Evolutionary conservation across 2,888 invertebrate genomes (phyloP).

Genomic region (Eulithis testata): DNA sequence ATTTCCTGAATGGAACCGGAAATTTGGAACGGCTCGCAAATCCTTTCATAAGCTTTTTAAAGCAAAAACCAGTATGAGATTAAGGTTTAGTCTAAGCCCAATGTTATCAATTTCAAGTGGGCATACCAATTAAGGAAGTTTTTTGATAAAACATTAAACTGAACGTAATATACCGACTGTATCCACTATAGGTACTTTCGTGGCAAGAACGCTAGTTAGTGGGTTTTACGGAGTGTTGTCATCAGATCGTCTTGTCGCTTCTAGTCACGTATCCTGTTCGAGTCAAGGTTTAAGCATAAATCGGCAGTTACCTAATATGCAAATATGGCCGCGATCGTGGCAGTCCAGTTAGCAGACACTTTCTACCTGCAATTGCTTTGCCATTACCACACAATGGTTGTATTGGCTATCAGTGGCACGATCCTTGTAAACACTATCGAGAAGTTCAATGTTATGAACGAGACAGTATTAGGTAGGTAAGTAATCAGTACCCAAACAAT

Average conservation of each 20-base stretch:
- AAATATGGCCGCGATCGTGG: conserved; percentile 69
- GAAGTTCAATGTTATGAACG: conserved; percentile 26
- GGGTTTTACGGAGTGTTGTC: conserved; percentile 8
- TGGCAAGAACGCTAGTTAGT: not conserved
- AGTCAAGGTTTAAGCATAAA: conserved; percentile 41
- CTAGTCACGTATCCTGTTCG: conserved; percentile 37
- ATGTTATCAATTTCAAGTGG: too few species aligned
- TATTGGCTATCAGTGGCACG: conserved; percentile 54
- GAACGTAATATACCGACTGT: too few species aligned
- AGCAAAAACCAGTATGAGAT: too few species aligned
- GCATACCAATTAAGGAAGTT: too few species aligned
- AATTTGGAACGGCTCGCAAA: not conserved
- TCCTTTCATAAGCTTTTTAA: too few species aligned
- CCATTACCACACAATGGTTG: conserved; percentile 74
- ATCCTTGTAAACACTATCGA: conserved; percentile 37
- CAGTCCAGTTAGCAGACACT: conserved; percentile 70
- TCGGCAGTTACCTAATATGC: conserved; percentile 69
- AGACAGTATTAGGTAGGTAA: conserved; percentile 2
- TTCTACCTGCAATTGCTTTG: conserved; percentile 62
- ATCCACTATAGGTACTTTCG: not conserved
- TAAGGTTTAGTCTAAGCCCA: too few species aligned
- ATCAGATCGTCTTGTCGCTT: conserved; percentile 21
- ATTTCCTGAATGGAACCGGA: not conserved
- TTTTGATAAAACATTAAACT: too few species aligned
- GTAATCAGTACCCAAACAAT: not conserved